phyloP scores from a whole-genome alignment of 2,797 vertebrate species.

The Gallinago nigripennis region DNA sequence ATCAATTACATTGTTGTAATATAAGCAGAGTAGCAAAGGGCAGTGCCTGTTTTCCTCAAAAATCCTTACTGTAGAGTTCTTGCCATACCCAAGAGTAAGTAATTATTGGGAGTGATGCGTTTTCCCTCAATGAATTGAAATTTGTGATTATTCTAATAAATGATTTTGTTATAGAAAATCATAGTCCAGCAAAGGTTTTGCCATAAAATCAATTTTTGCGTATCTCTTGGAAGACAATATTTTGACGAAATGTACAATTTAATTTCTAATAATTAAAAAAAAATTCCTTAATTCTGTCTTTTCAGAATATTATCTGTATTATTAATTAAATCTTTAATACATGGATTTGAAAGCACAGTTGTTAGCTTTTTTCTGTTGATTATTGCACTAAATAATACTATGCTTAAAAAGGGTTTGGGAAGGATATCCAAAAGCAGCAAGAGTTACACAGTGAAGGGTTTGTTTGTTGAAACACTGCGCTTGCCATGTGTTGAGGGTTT shows the following conservation, averaged over 20 bases:
- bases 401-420: neutral
- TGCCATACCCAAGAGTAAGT: neutral
- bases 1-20: neutral
- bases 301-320: neutral
- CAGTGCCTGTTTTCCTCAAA: neutral
- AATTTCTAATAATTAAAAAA: neutral
- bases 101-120: neutral
- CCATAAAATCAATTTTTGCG: neutral
- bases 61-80: neutral
- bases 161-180: neutral
- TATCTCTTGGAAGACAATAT: neutral
- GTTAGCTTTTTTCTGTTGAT: neutral
- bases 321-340: neutral
- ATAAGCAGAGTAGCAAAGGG: neutral
- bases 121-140: neutral
- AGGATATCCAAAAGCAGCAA: neutral
- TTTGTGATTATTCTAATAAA: neutral
- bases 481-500: constrained; percentile 29
- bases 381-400: neutral
- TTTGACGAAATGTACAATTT: neutral
- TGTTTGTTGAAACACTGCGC: neutral
- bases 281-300: neutral
- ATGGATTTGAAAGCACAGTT: neutral
- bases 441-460: neutral
- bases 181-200: neutral